Base-by-base conservation (phyloP, 2,113 vertebrate genomes). In the Malurus melanocephalus region DNA sequence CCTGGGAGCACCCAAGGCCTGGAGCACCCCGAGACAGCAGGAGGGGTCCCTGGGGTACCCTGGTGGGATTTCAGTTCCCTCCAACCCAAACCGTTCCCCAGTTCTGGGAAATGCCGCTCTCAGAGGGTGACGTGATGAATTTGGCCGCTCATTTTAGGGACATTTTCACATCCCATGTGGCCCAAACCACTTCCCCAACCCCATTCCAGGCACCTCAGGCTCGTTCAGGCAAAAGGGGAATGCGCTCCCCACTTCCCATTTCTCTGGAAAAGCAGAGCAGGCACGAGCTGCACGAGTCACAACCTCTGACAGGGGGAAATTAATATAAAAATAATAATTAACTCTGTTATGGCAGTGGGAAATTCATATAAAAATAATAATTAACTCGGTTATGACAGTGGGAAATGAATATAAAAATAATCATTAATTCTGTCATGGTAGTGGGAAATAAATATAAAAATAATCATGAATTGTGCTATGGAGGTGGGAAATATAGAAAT, bases 1-100 rank as follows among this genome's bases (percentile, higher is more conserved):
- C 35, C 69, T 57, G 61, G 60, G 0, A 74, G 30, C 30, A 30
- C 0, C 69, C 69, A 20, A 48, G 30, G 24, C 30, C 33, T 82
- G 67, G 64, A 18, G 1, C 5, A 1, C 0, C 11, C 60, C 35
- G 52, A 30, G 16, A 7, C 1, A 21, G 24, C 2, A 16, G 24
- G 8, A 74, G 13, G 2, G 30, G 43, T 42, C 33, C 51, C 60
- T 65, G 32, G 8, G 5, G 8, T 30, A 38, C 9, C 23, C 19
- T 33, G 67, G 1, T 19, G 69, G 5, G 16, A 30, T 66, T 43
- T 9, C 13, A 21, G 13, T 14, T 26, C 43, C 26, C 14, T 22
- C 26, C 35, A 75, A 15, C 45, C 45, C 81, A 35, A 59, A 59
- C 7, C 52, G 8, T 52, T 12, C 45, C 45, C 13, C 19, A 27